Percentiles rank a stretch among this genome's conserved stretches.
These are phyloP conservation scores for Oncorhynchus mykiss DNA, from an alignment of 2,113 vertebrate species.

Conservation along the genomic window DNA sequence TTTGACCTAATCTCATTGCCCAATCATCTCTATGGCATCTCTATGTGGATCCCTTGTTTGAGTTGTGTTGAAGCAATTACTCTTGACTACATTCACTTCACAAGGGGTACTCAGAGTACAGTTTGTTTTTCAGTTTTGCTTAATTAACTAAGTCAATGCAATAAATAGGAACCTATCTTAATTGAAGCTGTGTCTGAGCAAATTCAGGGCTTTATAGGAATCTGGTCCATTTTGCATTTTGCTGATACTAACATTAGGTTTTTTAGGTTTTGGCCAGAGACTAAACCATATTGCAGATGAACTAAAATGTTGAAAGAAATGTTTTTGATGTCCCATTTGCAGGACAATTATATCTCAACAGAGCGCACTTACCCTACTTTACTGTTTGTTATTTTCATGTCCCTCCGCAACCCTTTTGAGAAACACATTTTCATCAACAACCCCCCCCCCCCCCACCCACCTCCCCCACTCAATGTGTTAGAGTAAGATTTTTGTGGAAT, in stretches of 20 bases:
- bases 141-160: not conserved
- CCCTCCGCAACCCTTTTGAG: too few relatives aligned
- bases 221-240: not conserved
- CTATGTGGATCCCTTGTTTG: not conserved
- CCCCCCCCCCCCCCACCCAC: fast-evolving
- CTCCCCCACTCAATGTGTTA: too few relatives aligned
- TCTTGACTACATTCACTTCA: not conserved
- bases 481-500: too few relatives aligned
- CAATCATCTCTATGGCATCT: not conserved
- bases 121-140: not conserved
- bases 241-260: not conserved
- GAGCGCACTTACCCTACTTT: too few relatives aligned
- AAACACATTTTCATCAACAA: too few relatives aligned
- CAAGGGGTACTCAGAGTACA: not conserved
- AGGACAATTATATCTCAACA: too few relatives aligned
- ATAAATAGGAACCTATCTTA: too few relatives aligned
- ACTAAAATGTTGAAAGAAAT: not conserved
- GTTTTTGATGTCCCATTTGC: too few relatives aligned
- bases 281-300: not conserved
- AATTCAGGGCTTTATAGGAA: too few relatives aligned
- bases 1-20: not conserved
- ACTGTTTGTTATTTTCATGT: too few relatives aligned
- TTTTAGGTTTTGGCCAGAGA: not conserved
- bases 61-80: not conserved
- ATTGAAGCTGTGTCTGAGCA: too few relatives aligned